These are phyloP conservation scores for Malthinus flaveolus DNA, from an alignment of 2,888 invertebrate species.

Conservation along the genomic window DNA sequence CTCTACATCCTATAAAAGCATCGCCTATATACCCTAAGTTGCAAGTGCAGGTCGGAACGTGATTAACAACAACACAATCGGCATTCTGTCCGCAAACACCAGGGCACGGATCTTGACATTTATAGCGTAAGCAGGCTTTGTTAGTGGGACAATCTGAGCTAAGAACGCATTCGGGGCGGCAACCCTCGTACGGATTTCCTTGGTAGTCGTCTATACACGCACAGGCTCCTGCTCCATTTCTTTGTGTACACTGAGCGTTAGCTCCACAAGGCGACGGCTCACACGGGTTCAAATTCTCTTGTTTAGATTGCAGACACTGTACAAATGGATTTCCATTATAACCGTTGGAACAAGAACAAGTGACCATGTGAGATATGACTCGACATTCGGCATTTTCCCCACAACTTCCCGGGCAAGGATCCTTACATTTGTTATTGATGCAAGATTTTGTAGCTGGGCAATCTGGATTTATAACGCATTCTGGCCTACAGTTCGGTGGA, in stretches of 20 bases:
- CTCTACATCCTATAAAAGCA: conserved; percentile 65
- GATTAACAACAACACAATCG: conserved; percentile 82
- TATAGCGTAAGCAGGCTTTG: conserved; percentile 80
- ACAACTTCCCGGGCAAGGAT: conserved; percentile 83
- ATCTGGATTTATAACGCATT: conserved; percentile 81
- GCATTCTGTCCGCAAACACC: conserved; percentile 83
- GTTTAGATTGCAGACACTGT: conserved; percentile 68
- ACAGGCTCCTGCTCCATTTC: conserved; percentile 79
- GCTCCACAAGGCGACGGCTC: conserved; percentile 86
- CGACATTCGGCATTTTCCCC: conserved; percentile 79
- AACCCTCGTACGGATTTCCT: conserved; percentile 85
- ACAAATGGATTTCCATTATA: conserved; percentile 83
- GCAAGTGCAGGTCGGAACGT: conserved; percentile 85
- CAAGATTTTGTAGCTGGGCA: conserved; percentile 78
- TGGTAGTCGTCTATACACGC: conserved; percentile 79
- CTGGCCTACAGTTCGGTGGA: conserved; percentile 82
- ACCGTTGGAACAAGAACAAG: conserved; percentile 76
- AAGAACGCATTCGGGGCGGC: conserved; percentile 84
- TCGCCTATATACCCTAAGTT: conserved; percentile 72
- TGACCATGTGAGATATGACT: conserved; percentile 78
- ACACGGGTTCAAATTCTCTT: conserved; percentile 70
- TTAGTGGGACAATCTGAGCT: conserved; percentile 84
- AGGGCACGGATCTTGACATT: conserved; percentile 84
- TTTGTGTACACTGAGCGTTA: conserved; percentile 77
- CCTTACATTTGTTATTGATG: conserved; percentile 76